A percentile compares a stretch with the other conserved stretches of the same genome.
Evolutionary conservation across 2,888 invertebrate species (phyloP).

Genomic region (Oligia latruncula): DNA sequence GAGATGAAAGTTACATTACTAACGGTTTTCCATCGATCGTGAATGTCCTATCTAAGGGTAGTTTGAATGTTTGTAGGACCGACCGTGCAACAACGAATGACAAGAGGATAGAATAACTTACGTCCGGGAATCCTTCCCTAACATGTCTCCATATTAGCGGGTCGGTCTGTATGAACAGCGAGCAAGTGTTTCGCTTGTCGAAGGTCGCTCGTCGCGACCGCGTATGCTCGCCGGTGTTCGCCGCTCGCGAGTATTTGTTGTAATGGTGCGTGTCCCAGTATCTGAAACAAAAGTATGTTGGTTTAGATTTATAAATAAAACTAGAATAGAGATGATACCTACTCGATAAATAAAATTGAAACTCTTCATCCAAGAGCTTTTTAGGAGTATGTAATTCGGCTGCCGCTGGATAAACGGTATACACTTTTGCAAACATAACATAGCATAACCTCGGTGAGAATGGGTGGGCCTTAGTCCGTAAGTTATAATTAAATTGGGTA

Average conservation of each 20-base stretch:
- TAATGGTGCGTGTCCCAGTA: constrained; percentile 87
- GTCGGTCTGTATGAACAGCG: constrained; percentile 99
- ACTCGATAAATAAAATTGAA: not conserved
- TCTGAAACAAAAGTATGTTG: constrained; percentile 67
- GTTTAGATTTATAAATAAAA: not conserved
- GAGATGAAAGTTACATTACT: not conserved
- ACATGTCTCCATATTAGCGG: constrained; percentile 99
- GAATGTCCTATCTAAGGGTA: not conserved
- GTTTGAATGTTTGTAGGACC: not conserved
- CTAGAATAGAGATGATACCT: not conserved
- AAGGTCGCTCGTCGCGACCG: constrained; percentile 90
- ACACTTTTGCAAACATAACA: not conserved
- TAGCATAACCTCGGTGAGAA: not conserved
- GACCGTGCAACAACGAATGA: not conserved
- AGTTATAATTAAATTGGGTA: no score
- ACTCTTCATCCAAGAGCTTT: not conserved
- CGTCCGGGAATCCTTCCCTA: constrained; percentile 94
- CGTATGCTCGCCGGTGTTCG: constrained; percentile 91
- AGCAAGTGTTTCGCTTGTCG: constrained; percentile 97
- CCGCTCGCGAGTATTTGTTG: constrained; percentile 94
- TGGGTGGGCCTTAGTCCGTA: not conserved
- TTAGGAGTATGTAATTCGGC: not conserved
- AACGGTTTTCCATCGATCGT: not conserved
- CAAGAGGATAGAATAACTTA: constrained; percentile 77
- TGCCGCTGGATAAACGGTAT: not conserved